Evolutionary conservation across 2,888 invertebrate genomes (phyloP), one percentile per base, ranked within the genome.

Genomic region (Diarsia dahlii): DNA sequence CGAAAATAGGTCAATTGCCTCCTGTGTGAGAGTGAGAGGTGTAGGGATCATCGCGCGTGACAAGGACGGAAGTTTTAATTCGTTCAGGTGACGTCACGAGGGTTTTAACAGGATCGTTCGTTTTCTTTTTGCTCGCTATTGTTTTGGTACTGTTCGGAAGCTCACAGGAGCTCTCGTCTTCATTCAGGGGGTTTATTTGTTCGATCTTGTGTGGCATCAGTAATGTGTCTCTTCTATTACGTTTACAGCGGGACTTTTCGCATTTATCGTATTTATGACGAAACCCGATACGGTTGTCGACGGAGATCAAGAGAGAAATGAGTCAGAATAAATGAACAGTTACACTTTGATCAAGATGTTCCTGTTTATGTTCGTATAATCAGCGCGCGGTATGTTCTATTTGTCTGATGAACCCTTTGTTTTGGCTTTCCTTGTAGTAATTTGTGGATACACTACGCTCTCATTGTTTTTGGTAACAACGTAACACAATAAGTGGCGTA

Each of bases 1-100:
- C 92, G 94, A 95, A 96, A 95, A 96, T 96, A 95, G 96, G 96
- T 96, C 96, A 96, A 96, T 95, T 96, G 96, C 95, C 94, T 91
- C 92, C 93, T 91, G 88, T 85, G 92, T 82, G 87, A 84, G 93
- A 95, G 91, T 83, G 95, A 92, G 95, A 94, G 87, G 85, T 85
- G 80, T 75, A 84, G 85, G 89, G 89, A 90, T 90, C 89, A 89
- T 90, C 85, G 91, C 78, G 94, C 84, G 89, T 83, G 92, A 95
- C 84, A 93, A 90, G 91, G 95, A 95, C 81, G 86, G 92, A 91
- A 87, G 89, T 89, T 91, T 93, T 95, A 94, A 95, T 95, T 95
- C 95, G 93, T 92, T 94, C 95, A 95, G 94, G 95, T 96, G 95
- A 96, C 95, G 96, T 95, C 95, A 96, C 92, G 89, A 89, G 91